These are phyloP conservation scores for Sceliomorpha sp. DNA, from an alignment of 2,888 invertebrate species.

Conservation along the genomic window DNA sequence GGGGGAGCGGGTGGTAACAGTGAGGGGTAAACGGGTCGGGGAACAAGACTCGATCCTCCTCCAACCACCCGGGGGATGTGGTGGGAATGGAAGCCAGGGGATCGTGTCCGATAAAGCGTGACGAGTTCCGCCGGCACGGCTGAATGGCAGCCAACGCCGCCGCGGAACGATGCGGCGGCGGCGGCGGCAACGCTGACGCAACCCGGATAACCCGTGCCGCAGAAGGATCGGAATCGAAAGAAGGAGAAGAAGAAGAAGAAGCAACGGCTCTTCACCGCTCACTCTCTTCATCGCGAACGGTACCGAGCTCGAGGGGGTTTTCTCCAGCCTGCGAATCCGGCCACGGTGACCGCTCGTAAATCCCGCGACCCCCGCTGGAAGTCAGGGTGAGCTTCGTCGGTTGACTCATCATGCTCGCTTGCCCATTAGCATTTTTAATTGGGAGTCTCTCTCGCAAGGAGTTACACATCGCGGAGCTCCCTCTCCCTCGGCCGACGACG, in stretches of 20 bases:
- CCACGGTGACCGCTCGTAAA: too few relatives aligned
- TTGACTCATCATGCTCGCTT: constrained; percentile 54
- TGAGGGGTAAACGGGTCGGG: not conserved
- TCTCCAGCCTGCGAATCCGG: too few relatives aligned
- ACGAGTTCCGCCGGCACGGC: constrained; percentile 52
- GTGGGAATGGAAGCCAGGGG: constrained; percentile 43
- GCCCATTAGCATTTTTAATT: constrained; percentile 59
- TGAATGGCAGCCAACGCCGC: constrained; percentile 64
- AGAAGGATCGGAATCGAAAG: too few relatives aligned
- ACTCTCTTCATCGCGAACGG: too few relatives aligned
- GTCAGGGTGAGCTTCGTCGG: too few relatives aligned
- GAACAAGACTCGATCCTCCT: too few relatives aligned
- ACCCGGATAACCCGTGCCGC: too few relatives aligned
- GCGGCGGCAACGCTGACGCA: constrained; percentile 59
- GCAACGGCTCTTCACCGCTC: too few relatives aligned
- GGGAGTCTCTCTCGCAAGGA: constrained; percentile 20
- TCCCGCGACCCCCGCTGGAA: too few relatives aligned
- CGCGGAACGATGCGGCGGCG: constrained; percentile 65
- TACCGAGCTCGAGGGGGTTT: too few relatives aligned
- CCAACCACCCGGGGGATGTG: constrained; percentile 23
- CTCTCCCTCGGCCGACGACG: not conserved
- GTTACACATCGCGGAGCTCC: not conserved
- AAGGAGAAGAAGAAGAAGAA: too few relatives aligned
- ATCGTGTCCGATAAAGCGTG: constrained; percentile 56
- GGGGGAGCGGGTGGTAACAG: too few relatives aligned